Evolutionary conservation across 2,797 vertebrate genomes (phyloP), one percentile per base, ranked within the genome.

Genomic region (Trachurus trachurus): DNA sequence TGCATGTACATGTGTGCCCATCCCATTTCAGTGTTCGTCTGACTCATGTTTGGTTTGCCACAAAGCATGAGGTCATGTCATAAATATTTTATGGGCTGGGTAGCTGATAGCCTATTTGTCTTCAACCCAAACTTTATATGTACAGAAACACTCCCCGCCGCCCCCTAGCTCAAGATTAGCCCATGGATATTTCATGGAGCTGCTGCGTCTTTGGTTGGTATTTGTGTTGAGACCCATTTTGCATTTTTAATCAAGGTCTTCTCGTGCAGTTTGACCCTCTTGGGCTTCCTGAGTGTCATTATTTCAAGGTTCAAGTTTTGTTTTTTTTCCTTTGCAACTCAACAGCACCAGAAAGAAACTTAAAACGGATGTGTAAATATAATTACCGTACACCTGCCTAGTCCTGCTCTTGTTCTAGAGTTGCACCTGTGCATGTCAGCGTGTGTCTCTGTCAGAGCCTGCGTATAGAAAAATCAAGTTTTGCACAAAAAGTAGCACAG

Each of bases 1-100:
- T 77, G 44, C 34, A 44, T 71, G 7, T 39, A 15, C 34, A 44
- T 71, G 7, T 39, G 12, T 56, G 39, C 60, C 68, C 49, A 49
- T 80, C 83, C 71, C 68, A 63, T 84, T 78, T 71, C 44, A 42
- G 7, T 62, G n/a, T 60, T 74, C 15, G n/a, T 84, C 44, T 76
- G 56, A 54, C 26, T 80, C 52, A 21, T 80, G n/a, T 80, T 75
- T 1, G 0, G 56, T 81, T 79, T 74, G 67, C 67, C 70, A 85
- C 56, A 79, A 86, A 89, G 81, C 82, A 85, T 93, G 77, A 92
- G 74, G 76, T 92, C 88, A 91, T 84, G 52, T 83, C 53, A 86
- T 92, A 63, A 75, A 93, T 92, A 90, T 89, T 92, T 88, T 19
- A 93, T 82, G 63, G 54, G 11, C 45, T 64, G 66, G 42, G 71